Percentiles rank a stretch among this genome's conserved stretches.
These are phyloP conservation scores for Cariama cristata DNA, from an alignment of 2,113 vertebrate species.

Conservation along the genomic window DNA sequence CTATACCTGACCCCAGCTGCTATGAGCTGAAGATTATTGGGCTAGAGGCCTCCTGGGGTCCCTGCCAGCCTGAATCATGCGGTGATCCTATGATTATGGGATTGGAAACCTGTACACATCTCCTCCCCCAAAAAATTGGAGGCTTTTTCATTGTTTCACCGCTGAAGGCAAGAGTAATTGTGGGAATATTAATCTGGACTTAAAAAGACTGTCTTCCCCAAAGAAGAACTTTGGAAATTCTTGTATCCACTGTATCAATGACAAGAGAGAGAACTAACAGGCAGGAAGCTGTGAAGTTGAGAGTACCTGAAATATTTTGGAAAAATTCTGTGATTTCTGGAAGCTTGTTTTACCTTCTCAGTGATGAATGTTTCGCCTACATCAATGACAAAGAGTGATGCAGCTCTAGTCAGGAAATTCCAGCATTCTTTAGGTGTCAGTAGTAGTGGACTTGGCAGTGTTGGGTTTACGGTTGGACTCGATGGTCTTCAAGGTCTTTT, in stretches of 20 bases:
- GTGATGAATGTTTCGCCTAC: background rate
- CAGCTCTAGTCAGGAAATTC: background rate
- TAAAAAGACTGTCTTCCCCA: background rate
- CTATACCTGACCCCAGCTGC: background rate
- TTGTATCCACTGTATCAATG: background rate
- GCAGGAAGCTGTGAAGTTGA: background rate
- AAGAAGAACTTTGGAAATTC: background rate
- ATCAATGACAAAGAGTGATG: background rate
- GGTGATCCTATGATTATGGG: background rate
- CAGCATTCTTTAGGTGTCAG: background rate
- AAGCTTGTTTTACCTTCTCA: background rate
- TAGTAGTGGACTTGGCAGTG: too few relatives aligned
- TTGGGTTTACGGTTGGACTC: too few relatives aligned
- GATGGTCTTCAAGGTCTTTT: too few relatives aligned
- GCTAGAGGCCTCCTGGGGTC: background rate
- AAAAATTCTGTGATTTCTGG: background rate
- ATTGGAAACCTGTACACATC: background rate
- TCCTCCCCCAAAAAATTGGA: background rate
- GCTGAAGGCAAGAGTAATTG: background rate
- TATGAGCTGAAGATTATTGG: background rate
- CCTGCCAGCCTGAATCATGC: background rate
- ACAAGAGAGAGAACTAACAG: background rate
- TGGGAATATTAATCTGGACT: background rate
- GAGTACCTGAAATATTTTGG: background rate
- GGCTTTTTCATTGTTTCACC: background rate